Conservation (phyloP, 2,888 invertebrate species). For the Melanophora roralis region DNA sequence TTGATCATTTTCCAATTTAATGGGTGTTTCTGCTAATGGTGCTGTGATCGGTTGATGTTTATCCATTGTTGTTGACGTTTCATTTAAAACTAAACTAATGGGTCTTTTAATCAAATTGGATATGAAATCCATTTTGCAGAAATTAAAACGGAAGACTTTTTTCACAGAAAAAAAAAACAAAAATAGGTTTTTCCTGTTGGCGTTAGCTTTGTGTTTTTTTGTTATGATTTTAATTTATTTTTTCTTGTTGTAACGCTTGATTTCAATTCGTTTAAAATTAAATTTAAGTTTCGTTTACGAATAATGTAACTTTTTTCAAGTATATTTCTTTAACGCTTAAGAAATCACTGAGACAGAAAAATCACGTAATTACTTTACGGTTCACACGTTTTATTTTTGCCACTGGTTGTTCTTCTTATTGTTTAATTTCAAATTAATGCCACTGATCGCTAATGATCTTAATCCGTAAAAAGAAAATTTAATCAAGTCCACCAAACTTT, state of each 20-base stretch:
- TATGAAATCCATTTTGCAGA: conserved; percentile 73
- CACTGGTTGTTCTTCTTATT: conserved; percentile 1
- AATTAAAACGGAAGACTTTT: background rate
- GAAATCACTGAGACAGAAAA: conserved; percentile 52
- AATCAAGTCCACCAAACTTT: conserved; percentile 17
- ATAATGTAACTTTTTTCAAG: conserved; percentile 1
- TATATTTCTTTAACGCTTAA: conserved; percentile 35
- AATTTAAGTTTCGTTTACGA: conserved; percentile 34
- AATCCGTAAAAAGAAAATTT: conserved; percentile 3
- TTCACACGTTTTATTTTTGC: conserved; percentile 47
- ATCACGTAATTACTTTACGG: conserved; percentile 61
- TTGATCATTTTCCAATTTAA: background rate
- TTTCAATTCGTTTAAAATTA: conserved; percentile 35
- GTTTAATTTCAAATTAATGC: conserved; percentile 53
- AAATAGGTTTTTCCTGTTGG: background rate
- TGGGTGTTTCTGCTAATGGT: conserved; percentile 34
- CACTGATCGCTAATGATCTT: conserved; percentile 59
- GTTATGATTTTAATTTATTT: conserved; percentile 30
- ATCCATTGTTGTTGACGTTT: conserved; percentile 49
- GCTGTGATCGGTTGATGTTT: conserved; percentile 29
- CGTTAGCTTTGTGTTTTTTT: background rate
- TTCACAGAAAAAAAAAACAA: background rate
- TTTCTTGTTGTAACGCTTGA: conserved; percentile 40
- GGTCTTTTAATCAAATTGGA: conserved; percentile 75
- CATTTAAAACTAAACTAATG: conserved; percentile 68